Conservation (phyloP, 2,113 vertebrate species). For the Tachuris rubrigastra region DNA sequence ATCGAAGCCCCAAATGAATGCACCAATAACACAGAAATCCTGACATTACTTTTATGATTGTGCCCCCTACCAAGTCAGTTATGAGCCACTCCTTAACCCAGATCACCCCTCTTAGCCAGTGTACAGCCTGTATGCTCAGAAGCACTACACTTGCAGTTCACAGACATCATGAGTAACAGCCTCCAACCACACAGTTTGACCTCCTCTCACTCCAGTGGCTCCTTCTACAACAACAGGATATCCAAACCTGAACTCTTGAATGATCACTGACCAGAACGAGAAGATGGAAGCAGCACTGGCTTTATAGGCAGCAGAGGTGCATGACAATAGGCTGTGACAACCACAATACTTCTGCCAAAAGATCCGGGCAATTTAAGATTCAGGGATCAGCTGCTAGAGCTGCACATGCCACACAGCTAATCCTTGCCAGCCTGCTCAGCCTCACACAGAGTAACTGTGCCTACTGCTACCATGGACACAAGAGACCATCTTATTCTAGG, state of each 20-base stretch:
- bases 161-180: neutral
- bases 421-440: neutral
- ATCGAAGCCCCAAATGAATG: neutral
- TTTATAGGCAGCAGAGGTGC: neutral
- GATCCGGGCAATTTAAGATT: neutral
- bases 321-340: neutral
- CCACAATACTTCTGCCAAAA: neutral
- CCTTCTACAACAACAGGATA: neutral
- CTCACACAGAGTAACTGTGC: neutral
- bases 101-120: neutral
- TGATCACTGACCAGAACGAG: neutral
- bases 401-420: neutral
- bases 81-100: neutral
- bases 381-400: neutral
- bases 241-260: neutral
- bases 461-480: neutral
- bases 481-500: neutral
- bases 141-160: neutral
- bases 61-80: neutral
- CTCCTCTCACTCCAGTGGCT: neutral
- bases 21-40: neutral
- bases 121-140: accelerated
- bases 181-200: neutral
- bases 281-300: neutral
- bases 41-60: neutral